Conservation (phyloP, 2,113 vertebrate species). For the Vulpes vulpes region DNA sequence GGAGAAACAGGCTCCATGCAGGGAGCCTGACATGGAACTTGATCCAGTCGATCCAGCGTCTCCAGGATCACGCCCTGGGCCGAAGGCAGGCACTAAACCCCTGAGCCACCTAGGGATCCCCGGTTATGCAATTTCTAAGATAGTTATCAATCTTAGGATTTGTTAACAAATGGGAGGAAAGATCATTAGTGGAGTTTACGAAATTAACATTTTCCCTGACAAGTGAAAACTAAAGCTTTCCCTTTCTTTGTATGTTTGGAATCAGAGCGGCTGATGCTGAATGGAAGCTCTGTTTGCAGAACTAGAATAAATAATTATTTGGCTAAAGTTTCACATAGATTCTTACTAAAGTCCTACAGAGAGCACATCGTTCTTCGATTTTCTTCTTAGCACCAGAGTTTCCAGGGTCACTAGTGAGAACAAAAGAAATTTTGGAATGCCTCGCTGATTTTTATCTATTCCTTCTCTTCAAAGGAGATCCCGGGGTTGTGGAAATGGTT, state of each 20-base stretch:
- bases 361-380: not conserved
- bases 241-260: not conserved
- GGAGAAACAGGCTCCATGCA: no score
- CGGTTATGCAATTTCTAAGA: not conserved
- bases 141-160: conserved; percentile 9
- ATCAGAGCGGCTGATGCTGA: not conserved
- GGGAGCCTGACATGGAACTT: no score
- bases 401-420: conserved; percentile 67
- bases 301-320: conserved; percentile 69
- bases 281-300: conserved; percentile 9
- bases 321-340: conserved; percentile 48
- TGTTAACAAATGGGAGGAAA: conserved; percentile 4
- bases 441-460: conserved; percentile 70
- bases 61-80: no score
- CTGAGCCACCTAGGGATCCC: no score
- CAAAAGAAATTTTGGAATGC: conserved; percentile 60
- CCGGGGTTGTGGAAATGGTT: conserved; percentile 20
- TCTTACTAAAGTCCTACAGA: conserved; percentile 65
- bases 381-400: conserved; percentile 53
- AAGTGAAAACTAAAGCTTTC: not conserved
- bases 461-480: conserved; percentile 41
- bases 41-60: no score
- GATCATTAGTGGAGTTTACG: not conserved
- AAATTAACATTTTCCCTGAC: not conserved
- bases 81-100: no score